Evolutionary conservation across 2,797 vertebrate genomes (phyloP), one percentile per base, ranked within the genome.

Genomic region (Acanthurus tractus): DNA sequence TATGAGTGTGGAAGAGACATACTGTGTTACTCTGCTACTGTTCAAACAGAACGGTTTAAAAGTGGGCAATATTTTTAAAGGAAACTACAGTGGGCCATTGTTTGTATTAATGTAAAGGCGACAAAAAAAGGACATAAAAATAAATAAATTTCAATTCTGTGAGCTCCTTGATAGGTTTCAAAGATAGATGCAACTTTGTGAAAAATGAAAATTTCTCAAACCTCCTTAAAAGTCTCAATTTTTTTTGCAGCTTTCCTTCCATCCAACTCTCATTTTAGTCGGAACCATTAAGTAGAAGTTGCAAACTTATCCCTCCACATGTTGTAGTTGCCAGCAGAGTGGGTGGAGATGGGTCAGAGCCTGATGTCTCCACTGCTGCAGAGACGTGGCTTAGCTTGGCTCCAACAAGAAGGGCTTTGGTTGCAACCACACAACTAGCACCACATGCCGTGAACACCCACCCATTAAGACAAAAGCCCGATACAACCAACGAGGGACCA

Each of bases 301-400:
- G 78, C 22, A 77, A 80, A 61, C 58, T 1, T 46, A 55, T 72
- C 67, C 68, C 55, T 72, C 44, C 74, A 62, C 69, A 59, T 82
- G 74, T 58, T 69, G 62, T 6, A 61, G 81, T 4, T 82, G 78
- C 79, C 84, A 84, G 63, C 22, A 20, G 38, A 34, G 70, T 77
- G 83, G 85, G 74, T 86, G 83, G 82, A 86, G 79, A 0, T 42
- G 63, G 64, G 54, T 71, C 38, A 12, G 57, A 67, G 69, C 25
- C 52, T 13, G 63, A 63, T 63, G 72, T 70, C 61, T 79, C 52
- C 44, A 53, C 68, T 58, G 68, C 79, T 63, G 48, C 82, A 71
- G 79, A 75, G 80, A 71, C 17, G 70, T 59, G 89, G 83, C 65
- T 86, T 79, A 29, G 68, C 75, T 86, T 88, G 86, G 87, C 92